Evolutionary conservation across 2,888 invertebrate genomes (phyloP), one percentile per base, ranked within the genome.

Genomic region (Cryptocephalus primarius): DNA sequence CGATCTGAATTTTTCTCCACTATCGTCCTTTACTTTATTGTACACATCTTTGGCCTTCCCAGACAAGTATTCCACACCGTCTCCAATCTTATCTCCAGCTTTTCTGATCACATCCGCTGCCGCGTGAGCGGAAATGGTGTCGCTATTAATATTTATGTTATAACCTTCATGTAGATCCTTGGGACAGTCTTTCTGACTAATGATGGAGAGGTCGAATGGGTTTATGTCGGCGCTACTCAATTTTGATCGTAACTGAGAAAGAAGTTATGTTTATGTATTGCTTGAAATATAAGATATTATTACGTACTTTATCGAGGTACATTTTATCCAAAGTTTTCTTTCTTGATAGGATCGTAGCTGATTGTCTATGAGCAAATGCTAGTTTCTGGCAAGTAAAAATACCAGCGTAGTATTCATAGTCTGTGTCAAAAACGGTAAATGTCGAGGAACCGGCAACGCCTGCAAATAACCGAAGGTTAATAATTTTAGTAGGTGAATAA

Each of bases 301-400:
- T 39, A 49, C 62, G 60, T 65, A 82, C 82, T 75, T 84, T 83
- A 55, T 85, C 85, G 8, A 85, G 57, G 52, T 75, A 83, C 42
- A 78, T 74, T 63, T 78, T 83, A 55, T 86, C 88, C 42, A 88
- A 73, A 34, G 82, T 83, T 54, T 80, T 80, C 12, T 73, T 77
- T 43, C 88, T 77, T 1, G 86, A 87, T n/a, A 88, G 73, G 52
- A 93, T 87, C 44, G 88, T 85, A 1, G 86, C 85, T 1, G 87
- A 86, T 50, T 83, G 80, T 4, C 88, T 75, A 66, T 88, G 83
- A 1, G 82, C 83, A 57, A 88, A 82, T 0, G 81, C 75, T 10
- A 88, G 62, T 60, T 81, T 83, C 67, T 88, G 88, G 59, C 88
- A 88, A 0, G 85, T 85, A 68, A 85, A 88, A 43, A 88, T 75